These are phyloP conservation scores for Varroa destructor DNA, from an alignment of 1,140 invertebrate genomes.

Conservation along the genomic window DNA sequence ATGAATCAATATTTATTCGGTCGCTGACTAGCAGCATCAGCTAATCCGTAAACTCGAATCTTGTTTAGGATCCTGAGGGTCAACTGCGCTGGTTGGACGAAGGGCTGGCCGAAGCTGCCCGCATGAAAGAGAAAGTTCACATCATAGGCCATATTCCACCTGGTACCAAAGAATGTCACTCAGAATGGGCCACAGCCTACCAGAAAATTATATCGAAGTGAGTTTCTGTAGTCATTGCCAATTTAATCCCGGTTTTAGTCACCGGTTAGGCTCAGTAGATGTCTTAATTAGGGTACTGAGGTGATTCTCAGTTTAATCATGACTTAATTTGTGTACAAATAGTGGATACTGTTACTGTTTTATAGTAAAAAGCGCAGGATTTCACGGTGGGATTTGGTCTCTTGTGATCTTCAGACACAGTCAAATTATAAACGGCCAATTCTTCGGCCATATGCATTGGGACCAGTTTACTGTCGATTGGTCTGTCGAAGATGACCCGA, in stretches of 20 bases:
- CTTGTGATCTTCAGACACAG: background rate
- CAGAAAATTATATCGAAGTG: background rate
- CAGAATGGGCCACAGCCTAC: constrained; percentile 22
- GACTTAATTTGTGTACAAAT: too few relatives aligned
- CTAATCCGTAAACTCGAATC: too few relatives aligned
- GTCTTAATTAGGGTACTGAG: too few relatives aligned
- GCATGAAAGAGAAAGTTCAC: constrained; percentile 42
- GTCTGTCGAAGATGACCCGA: background rate
- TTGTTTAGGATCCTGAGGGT: constrained; percentile 40
- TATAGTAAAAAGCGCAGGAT: too few relatives aligned
- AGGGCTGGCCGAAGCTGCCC: constrained; percentile 41
- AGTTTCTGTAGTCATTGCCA: background rate
- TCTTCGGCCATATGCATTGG: constrained; percentile 27
- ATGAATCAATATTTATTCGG: too few relatives aligned
- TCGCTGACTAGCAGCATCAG: too few relatives aligned
- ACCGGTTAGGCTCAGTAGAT: too few relatives aligned
- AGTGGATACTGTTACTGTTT: too few relatives aligned
- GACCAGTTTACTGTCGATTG: background rate
- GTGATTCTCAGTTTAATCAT: too few relatives aligned
- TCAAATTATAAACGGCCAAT: background rate
- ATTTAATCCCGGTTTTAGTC: background rate
- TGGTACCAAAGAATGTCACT: constrained; percentile 32
- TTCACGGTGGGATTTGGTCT: background rate
- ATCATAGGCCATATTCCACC: constrained; percentile 46
- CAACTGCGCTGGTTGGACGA: constrained; percentile 44